Percentiles rank a stretch among this genome's conserved stretches.
Evolutionary conservation across 2,797 vertebrate species (phyloP).

Genomic region (Poecilia gillii): DNA sequence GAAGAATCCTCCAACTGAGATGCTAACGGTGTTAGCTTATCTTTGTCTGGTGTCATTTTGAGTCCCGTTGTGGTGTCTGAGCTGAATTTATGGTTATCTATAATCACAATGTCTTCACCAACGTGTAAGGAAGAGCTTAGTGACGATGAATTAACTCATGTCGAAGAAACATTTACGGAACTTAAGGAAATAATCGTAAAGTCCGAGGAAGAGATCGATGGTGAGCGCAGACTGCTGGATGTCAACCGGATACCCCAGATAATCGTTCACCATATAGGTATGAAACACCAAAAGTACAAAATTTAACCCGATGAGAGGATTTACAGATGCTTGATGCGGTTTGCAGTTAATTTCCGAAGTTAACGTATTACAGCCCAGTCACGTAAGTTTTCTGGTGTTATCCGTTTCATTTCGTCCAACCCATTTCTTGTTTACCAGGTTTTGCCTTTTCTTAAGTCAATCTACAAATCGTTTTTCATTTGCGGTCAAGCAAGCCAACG

Average conservation of each 20-base stretch:
- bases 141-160: neutral
- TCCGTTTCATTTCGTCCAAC: neutral
- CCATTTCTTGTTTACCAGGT: neutral
- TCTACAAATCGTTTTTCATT: neutral
- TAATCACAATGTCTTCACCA: neutral
- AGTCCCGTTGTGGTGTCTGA: neutral
- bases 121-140: neutral
- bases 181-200: neutral
- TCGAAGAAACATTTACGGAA: neutral
- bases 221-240: neutral
- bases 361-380: neutral
- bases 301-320: neutral
- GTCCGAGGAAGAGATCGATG: constrained; percentile 4
- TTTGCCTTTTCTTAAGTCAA: neutral
- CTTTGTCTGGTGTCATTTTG: neutral
- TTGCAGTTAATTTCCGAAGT: neutral
- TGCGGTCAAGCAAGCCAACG: neutral
- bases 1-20: neutral
- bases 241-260: constrained; percentile 3
- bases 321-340: neutral
- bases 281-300: neutral
- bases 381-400: neutral
- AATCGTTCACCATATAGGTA: constrained; percentile 1
- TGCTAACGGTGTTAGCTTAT: neutral
- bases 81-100: neutral